A percentile compares a stretch with the other conserved stretches of the same genome.
phyloP scores from a whole-genome alignment of 53 echinoderm and acorn worm genomes.

The Holothuria scabra region DNA sequence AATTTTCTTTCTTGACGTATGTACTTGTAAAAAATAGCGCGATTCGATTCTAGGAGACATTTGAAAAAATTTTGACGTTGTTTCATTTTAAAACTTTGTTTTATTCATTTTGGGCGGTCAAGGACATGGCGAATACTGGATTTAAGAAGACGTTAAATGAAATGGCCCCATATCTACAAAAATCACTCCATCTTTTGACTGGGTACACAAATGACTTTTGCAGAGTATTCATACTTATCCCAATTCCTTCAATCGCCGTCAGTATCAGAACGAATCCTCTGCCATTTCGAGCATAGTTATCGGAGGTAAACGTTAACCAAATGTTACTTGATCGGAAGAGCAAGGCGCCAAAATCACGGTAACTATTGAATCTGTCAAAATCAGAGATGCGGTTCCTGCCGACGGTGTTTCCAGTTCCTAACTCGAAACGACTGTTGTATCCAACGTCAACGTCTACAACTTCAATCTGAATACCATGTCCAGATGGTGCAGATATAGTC shows the following conservation, averaged over 20 bases:
- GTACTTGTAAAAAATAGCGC: no score
- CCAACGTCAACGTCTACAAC: background rate
- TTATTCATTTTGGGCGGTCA: no score
- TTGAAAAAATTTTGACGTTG: no score
- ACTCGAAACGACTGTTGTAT: background rate
- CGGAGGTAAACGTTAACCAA: background rate
- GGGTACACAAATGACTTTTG: no score
- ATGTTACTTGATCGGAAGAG: slow-evolving; percentile 16
- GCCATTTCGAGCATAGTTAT: background rate
- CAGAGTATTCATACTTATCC: background rate
- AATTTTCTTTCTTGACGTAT: no score
- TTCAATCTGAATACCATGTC: slow-evolving; percentile 20
- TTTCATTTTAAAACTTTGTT: no score
- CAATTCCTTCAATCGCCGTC: background rate
- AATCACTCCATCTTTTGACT: no score
- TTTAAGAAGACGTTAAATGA: no score
- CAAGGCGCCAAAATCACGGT: no score
- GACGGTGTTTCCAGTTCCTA: background rate
- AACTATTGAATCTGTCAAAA: background rate
- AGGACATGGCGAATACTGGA: no score
- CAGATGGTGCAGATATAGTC: background rate
- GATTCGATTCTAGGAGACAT: no score
- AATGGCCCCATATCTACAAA: no score
- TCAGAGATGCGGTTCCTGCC: background rate
- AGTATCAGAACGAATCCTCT: background rate